phyloP scores from a whole-genome alignment of 2,797 vertebrate species.

The Tenualosa ilisha region DNA sequence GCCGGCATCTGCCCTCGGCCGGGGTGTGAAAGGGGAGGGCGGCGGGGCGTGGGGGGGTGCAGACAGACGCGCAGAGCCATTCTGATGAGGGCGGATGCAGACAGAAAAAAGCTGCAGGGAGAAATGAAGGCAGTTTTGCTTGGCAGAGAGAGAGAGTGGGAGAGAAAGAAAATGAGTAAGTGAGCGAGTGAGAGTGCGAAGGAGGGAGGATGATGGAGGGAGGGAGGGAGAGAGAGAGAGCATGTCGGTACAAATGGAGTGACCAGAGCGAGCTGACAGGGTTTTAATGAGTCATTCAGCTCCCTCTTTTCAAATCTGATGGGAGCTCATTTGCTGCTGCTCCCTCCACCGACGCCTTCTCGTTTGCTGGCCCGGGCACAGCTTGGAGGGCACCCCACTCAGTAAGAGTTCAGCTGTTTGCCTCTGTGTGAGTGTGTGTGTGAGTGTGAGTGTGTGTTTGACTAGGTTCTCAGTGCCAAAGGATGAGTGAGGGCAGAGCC shows the following conservation, averaged over 20 bases:
- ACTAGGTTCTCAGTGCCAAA: background rate
- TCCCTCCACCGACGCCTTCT: background rate
- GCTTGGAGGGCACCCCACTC: background rate
- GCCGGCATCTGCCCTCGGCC: background rate
- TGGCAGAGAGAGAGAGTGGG: background rate
- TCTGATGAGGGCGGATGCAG: background rate
- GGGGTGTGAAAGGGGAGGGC: no score
- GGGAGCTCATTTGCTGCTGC: conserved; percentile 32
- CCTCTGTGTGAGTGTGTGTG: conserved; percentile 6
- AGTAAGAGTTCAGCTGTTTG: background rate
- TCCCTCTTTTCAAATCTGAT: conserved; percentile 31
- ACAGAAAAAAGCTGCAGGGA: background rate
- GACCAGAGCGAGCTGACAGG: background rate
- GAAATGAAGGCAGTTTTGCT: background rate
- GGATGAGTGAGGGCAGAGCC: background rate
- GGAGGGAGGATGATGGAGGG: background rate
- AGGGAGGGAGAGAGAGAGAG: conserved; percentile 20
- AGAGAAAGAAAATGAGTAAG: background rate
- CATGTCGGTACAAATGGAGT: conserved; percentile 28
- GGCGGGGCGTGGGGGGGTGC: background rate
- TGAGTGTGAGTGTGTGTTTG: conserved; percentile 7
- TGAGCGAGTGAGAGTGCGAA: background rate
- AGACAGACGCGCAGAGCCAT: background rate
- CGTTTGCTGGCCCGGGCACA: background rate
- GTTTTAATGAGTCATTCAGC: conserved; percentile 21